Evolutionary conservation across 2,113 vertebrate genomes (phyloP), one percentile per base, ranked within the genome.

Genomic region (Crotophaga sulcirostris): DNA sequence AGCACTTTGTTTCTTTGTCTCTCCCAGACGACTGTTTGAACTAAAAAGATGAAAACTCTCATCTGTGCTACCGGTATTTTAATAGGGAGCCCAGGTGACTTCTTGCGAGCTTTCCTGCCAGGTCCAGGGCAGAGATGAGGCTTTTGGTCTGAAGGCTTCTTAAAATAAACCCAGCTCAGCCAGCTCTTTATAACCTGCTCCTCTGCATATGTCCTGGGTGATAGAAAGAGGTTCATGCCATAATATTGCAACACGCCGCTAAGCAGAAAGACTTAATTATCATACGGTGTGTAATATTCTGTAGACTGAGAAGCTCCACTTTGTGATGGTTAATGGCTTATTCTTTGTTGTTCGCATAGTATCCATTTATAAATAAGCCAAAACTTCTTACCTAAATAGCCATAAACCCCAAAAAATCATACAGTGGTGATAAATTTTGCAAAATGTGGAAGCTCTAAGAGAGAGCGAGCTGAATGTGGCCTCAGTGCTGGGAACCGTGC

Each of bases 1-100:
- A 97, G 95, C 97, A 94, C 97, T 97, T 92, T 97, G 97, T 97
- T 97, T 87, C 97, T 95, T 98, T 97, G 94, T 97, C 97, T 96
- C 95, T 97, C 97, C 97, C 94, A 93, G 97, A 96, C 91, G 42
- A 97, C 95, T 56, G 92, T 98, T 97, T 96, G 96, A 97, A 96
- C 88, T 96, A 87, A 86, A 95, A 94, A 94, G 84, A 66, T 14
- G 49, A 96, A 93, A 83, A 52, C 79, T 90, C 95, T 88, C 1
- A 4, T 51, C 15, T 86, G 90, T 40, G 89, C 89, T 87, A 89
- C 90, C 75, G 79, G 89, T 90, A 78, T 95, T 95, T 95, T 96
- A 95, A 92, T 93, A 7, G 93, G 88, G 93, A 96, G 92, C 90
- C 79, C 11, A 33, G 18, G 86, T 87, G 92, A 75, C 93, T 96